Conservation (phyloP, 1,140 invertebrate species). For the Pseudomyrmex cubaensis region DNA sequence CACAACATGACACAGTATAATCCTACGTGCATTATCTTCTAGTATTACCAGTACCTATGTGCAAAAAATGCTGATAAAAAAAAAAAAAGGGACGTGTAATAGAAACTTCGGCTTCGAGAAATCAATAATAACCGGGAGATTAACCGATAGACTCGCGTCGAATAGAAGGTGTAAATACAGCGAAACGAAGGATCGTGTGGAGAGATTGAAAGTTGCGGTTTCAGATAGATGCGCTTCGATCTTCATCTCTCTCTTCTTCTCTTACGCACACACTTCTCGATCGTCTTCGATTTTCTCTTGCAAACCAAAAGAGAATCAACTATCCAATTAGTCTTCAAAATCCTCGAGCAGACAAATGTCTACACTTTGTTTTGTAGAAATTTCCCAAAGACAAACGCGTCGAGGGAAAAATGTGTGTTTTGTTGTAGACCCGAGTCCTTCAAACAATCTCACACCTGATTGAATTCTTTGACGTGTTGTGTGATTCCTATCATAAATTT, state of each 20-base stretch:
- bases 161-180: neutral
- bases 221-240: neutral
- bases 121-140: slow-evolving; percentile 6
- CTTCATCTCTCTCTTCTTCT: neutral
- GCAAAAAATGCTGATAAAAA: neutral
- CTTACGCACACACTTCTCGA: neutral
- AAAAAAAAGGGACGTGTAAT: slow-evolving; percentile 1
- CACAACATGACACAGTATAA: slow-evolving; percentile 62
- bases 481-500: slow-evolving; percentile 6
- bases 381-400: neutral
- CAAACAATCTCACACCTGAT: neutral
- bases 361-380: neutral
- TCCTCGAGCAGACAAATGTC: neutral
- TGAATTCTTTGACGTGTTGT: slow-evolving; percentile 8
- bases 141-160: neutral
- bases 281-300: neutral
- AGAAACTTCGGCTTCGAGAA: slow-evolving; percentile 27
- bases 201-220: slow-evolving; percentile 21
- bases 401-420: neutral
- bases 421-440: neutral
- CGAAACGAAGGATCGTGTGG: neutral
- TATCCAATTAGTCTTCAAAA: neutral
- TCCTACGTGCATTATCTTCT: slow-evolving; percentile 69
- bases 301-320: neutral
- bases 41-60: slow-evolving; percentile 43